Evolutionary conservation across 2,888 invertebrate species (phyloP), one percentile per base, ranked within the genome.

Genomic region (Oscheius myriophilus): DNA sequence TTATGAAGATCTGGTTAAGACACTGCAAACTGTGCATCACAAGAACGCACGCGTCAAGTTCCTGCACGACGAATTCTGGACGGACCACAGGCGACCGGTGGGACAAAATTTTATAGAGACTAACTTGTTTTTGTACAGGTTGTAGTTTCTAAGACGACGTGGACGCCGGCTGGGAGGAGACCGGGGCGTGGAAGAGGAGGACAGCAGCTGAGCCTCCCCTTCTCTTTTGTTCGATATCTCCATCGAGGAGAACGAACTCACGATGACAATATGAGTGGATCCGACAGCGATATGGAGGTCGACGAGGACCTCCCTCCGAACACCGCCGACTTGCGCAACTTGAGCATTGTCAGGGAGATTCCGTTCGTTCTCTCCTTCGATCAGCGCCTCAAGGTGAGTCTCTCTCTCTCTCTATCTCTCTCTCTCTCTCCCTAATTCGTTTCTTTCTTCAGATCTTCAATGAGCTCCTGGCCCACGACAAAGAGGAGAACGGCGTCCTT

Each of bases 301-400:
- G 70, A 70, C 18, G 51, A 58, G 16, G 26, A 59, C 14, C 23
- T 78, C 1, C 61, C 80, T 9, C 82, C 85, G 16, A 53, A 45
- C 6, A 93, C 93, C 79, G 92, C 92, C 73, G 87, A 87, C 42
- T 91, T 92, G 0, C 93, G 95, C 67, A 93, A 93, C 1, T 90
- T 95, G 53, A 93, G 94, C 0, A 91, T 97, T 71, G 89, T 97
- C 21, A 91, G 93, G 69, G 94, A 96, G 87, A 91, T 97, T 72
- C 97, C 97, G 0, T 98, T 97, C 88, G 92, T 95, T 16, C 92
- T 97, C 55, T 92, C 93, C 14, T 97, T 97, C 87, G 92, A 92
- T 78, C 93, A 94, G 70, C 90, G 97, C 72, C 93, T 81, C 25
- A 67, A 70, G 39, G 71, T 70, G n/a, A 49, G 41, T 41, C n/a